Evolutionary conservation across 1,140 invertebrate species (phyloP).

Genomic region (Frieseomelitta varia): DNA sequence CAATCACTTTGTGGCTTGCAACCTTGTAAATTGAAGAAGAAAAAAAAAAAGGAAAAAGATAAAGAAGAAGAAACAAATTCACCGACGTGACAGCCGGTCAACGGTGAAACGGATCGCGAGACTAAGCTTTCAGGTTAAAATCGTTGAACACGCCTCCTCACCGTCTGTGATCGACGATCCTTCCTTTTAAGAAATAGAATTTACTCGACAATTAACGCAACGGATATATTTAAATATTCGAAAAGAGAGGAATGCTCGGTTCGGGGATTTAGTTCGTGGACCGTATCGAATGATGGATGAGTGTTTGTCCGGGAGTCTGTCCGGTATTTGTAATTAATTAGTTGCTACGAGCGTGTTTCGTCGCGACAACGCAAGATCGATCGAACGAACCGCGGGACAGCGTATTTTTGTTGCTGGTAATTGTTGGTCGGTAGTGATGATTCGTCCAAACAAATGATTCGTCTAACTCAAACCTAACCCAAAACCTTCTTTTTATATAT

Average conservation of each 20-base stretch:
- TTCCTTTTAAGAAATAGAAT: neutral
- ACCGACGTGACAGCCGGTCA: constrained; percentile 20
- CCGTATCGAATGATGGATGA: constrained; percentile 21
- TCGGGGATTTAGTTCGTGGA: neutral
- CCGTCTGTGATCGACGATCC: neutral
- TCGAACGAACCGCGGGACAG: neutral
- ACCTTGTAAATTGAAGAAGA: constrained; percentile 21
- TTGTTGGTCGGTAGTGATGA: neutral
- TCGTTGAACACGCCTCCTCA: neutral
- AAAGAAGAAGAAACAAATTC: neutral
- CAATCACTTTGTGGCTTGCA: constrained; percentile 20
- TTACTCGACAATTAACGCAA: neutral
- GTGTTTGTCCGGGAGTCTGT: neutral
- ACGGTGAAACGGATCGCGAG: constrained; percentile 8
- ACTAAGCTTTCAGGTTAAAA: constrained; percentile 10
- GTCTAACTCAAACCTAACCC: too few species aligned
- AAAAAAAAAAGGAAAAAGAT: neutral
- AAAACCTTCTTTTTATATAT: too few species aligned
- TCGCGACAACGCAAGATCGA: constrained; percentile 14
- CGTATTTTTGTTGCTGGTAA: neutral
- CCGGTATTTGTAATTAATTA: constrained; percentile 17
- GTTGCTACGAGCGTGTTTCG: neutral
- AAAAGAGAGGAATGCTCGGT: neutral
- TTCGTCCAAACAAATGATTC: too few species aligned
- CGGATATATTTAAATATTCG: neutral